Base-by-base conservation (phyloP, 2,888 invertebrate genomes). In the Pseudanteris insignis region DNA sequence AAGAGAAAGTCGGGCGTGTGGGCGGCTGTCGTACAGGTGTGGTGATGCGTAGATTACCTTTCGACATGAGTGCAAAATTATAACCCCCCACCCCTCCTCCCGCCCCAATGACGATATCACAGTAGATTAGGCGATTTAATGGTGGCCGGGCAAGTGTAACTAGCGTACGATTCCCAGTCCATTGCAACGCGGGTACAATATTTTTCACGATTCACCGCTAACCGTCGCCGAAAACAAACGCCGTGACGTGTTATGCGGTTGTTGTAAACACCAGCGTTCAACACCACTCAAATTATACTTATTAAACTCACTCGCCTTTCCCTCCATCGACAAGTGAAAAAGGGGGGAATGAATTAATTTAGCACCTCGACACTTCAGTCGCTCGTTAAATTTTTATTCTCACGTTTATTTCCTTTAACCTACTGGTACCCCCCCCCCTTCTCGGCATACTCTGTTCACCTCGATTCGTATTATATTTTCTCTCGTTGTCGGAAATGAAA, bases 1-100 rank as follows among this genome's bases (percentile, higher is more conserved):
- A n/a, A n/a, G n/a, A 44, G 44, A 54, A 18, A 59, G 55, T 63
- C 58, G 48, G 57, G 57, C 48, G 34, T 48, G 11, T 32, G 54
- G 40, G 32, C 58, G 50, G 63, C 63, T 63, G 63, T 55, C 59
- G 43, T 48, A 21, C 44, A 25, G 46, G 18, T 15, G 57, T 51
- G 38, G 28, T 33, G 13, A 32, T 38, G 37, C 38, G 53, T 54
- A 29, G 30, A 30, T 32, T 26, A n/a, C n/a, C 37, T 38, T 60
- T 60, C 48, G 55, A 55, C 55, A 41, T 61, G 61, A 55, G 55
- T 51, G 57, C 28, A 53, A 63, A 63, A 63, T 63, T 58, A 63
- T 58, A 58, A 63, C 63, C 58, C 62, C 48, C 38, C n/a, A n/a
- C n/a, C n/a, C n/a, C n/a, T n/a, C n/a, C n/a, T n/a, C n/a, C n/a